phyloP scores from a whole-genome alignment of 2,888 invertebrate genomes.

The Carcina quercana region DNA sequence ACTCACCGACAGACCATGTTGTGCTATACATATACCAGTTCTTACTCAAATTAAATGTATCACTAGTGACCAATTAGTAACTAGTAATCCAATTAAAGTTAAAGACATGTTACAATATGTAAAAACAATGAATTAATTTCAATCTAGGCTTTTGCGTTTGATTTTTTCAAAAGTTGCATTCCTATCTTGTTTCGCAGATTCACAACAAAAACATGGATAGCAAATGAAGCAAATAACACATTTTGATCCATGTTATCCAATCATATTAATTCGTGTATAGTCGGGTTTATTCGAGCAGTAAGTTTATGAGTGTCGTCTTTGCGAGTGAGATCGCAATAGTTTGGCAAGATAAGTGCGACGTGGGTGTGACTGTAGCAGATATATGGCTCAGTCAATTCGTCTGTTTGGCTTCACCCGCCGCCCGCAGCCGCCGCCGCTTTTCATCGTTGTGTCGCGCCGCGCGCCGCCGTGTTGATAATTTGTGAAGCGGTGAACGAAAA shows the following conservation, averaged over 20 bases:
- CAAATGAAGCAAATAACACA: background rate
- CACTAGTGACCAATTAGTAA: background rate
- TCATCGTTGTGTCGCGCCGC: too few relatives aligned
- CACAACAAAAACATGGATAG: background rate
- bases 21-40: background rate
- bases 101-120: background rate
- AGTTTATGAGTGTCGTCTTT: slow-evolving; percentile 41
- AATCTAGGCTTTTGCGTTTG: background rate
- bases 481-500: slow-evolving; percentile 65
- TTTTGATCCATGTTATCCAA: slow-evolving; percentile 21
- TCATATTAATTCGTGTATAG: slow-evolving; percentile 42
- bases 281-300: slow-evolving; percentile 48
- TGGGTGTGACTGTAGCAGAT: slow-evolving; percentile 56
- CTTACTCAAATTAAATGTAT: background rate
- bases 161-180: background rate
- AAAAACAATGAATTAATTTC: background rate
- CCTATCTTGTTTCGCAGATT: background rate
- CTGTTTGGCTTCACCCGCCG: slow-evolving; percentile 33
- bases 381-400: slow-evolving; percentile 43
- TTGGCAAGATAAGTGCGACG: slow-evolving; percentile 37
- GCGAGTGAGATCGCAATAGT: slow-evolving; percentile 56
- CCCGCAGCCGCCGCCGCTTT: slow-evolving; percentile 23
- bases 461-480: slow-evolving; percentile 56
- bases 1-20: background rate
- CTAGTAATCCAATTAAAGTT: background rate